Conservation (phyloP, 1,140 invertebrate genomes). For the Achatina immaculata region DNA sequence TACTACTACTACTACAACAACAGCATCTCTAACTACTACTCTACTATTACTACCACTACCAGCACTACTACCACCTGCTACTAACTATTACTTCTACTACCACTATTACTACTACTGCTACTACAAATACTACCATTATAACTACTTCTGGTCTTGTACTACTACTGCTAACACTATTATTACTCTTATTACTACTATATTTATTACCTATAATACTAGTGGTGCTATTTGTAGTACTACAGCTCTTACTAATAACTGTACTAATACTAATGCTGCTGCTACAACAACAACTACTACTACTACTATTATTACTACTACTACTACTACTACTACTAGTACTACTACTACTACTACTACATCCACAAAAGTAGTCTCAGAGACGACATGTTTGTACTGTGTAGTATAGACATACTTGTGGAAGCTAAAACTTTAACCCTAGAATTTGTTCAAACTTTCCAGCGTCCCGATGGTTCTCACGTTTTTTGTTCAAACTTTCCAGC, state of each 20-base stretch:
- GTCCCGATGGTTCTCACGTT: too few relatives aligned
- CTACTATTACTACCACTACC: background rate
- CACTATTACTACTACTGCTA: background rate
- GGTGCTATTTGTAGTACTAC: background rate
- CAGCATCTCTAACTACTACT: too few relatives aligned
- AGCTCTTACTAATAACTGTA: background rate
- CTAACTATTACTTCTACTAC: background rate
- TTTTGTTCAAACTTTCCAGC: too few relatives aligned
- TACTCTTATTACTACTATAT: background rate
- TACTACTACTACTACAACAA: background rate
- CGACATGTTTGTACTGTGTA: too few relatives aligned
- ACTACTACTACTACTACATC: conserved; percentile 2
- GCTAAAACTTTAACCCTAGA: too few relatives aligned
- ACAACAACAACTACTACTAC: background rate
- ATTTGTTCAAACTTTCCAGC: too few relatives aligned
- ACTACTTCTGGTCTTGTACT: background rate
- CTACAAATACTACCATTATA: background rate
- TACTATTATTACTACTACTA: background rate
- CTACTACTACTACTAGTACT: background rate
- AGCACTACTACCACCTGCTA: background rate
- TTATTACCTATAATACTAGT: background rate
- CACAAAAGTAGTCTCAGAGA: too few relatives aligned
- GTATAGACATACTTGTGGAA: too few relatives aligned
- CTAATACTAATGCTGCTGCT: background rate
- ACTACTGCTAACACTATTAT: background rate